Base-by-base conservation (phyloP, 2,888 invertebrate genomes). In the Drosophila meridiana region DNA sequence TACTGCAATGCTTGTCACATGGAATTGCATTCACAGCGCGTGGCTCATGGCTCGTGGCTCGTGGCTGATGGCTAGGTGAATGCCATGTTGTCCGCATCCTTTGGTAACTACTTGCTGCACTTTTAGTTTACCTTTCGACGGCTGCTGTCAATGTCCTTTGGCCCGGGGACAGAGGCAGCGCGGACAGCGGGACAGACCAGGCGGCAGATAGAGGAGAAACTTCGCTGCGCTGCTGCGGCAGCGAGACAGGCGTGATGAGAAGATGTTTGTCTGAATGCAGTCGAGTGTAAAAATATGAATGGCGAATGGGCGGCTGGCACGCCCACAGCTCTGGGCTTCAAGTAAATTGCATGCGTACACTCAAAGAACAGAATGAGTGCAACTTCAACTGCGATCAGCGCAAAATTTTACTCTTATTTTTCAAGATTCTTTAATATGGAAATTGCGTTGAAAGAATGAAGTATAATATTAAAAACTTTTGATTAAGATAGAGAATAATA, bases 231-330 rank as follows among this genome's bases (percentile, higher is more conserved):
- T 30, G 38, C 28, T 7, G 26, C 30, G 38, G 48, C 36, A 45
- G 20, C 45, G 56, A 45, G 59, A 52, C 32, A 45, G 50, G 40
- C 55, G 52, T 66, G 69, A 45, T 56, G 30, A 38, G 56, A 60
- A 75, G 68, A 71, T 78, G 69, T 79, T 86, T 85, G 84, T 85
- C 80, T 78, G 76, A 80, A 78, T 78, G 82, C 84, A 82, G 75
- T 80, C 68, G 78, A 78, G 87, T 87, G 87, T 73, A 87, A 84
- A 87, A 87, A 85, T 87, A 85, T 85, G 84, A 85, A 85, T 85
- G 84, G 82, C 73, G 72, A 73, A 78, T 78, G 81, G 83, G 86
- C 82, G 84, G 69, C 45, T 20, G 50, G 65, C 84, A 87, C 87
- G 87, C 84, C 84, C 73, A 78, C 80, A 60, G 73, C 80, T 70